Conservation (phyloP, 2,888 invertebrate genomes). For the Cephonodes hylas region DNA sequence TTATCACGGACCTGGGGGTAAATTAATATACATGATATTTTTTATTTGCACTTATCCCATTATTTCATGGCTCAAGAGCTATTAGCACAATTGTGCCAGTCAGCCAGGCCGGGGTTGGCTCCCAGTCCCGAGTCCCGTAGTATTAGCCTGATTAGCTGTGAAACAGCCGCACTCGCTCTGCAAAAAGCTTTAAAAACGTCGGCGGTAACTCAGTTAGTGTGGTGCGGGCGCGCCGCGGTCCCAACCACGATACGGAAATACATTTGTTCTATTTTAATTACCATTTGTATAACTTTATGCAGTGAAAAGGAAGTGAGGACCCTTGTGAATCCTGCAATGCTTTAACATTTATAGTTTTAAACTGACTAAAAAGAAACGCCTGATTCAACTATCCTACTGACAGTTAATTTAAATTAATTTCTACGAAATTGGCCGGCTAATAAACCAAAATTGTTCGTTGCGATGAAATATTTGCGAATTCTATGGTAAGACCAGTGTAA, state of each 20-base stretch:
- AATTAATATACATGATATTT: not conserved
- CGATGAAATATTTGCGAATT: conserved; percentile 47
- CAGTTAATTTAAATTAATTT: not conserved
- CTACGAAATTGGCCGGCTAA: conserved; percentile 26
- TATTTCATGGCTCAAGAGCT: not conserved
- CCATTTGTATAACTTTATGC: no score
- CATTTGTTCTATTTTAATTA: not conserved
- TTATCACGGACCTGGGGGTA: not conserved
- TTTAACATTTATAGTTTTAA: not conserved
- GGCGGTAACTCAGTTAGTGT: conserved; percentile 67
- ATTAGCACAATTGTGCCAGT: not conserved
- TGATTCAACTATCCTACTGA: not conserved
- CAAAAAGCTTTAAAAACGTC: conserved; percentile 77
- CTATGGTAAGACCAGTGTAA: conserved; percentile 54
- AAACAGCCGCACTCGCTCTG: conserved; percentile 51
- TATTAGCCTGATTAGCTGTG: conserved; percentile 69
- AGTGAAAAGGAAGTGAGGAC: no score
- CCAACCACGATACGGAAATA: conserved; percentile 38
- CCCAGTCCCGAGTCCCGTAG: conserved; percentile 35
- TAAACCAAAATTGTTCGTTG: conserved; percentile 40
- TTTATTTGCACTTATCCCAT: not conserved
- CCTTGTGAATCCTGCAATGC: no score
- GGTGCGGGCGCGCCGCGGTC: conserved; percentile 33
- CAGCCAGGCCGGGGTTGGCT: conserved; percentile 23
- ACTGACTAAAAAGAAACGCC: not conserved